Evolutionary conservation across 2,797 vertebrate genomes (phyloP).

Genomic region (Dromococcyx pavoninus): DNA sequence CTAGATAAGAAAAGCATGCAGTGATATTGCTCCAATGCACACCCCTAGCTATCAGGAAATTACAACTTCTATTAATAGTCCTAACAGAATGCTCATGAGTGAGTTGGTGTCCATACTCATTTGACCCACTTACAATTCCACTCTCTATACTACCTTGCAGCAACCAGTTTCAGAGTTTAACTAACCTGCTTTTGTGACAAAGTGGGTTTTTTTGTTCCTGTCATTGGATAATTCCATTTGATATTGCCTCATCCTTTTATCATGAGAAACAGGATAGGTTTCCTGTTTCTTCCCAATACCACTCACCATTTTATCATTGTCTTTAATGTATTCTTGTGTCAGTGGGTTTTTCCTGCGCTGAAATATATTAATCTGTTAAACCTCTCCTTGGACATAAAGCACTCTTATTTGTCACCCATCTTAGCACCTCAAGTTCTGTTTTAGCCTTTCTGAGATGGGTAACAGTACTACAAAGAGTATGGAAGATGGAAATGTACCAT

Average conservation of each 20-base stretch:
- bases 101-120: not conserved
- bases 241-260: not conserved
- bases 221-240: not conserved
- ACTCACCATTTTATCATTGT: not conserved
- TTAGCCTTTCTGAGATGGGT: not conserved
- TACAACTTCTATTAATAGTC: not conserved
- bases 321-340: not conserved
- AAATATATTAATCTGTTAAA: not conserved
- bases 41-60: not conserved
- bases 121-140: not conserved
- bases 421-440: not conserved
- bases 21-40: not conserved
- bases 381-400: not conserved
- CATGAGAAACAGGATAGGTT: not conserved
- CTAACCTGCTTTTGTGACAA: not conserved
- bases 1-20: not conserved
- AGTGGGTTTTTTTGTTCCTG: not conserved
- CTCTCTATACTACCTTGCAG: not conserved
- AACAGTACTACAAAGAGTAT: not conserved
- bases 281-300: not conserved
- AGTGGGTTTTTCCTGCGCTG: not conserved
- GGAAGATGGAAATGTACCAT: not conserved
- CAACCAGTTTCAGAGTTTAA: not conserved
- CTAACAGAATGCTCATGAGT: not conserved
- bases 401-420: not conserved